Evolutionary conservation across 2,113 vertebrate species (phyloP).

Genomic region (Hepsetus odoe): DNA sequence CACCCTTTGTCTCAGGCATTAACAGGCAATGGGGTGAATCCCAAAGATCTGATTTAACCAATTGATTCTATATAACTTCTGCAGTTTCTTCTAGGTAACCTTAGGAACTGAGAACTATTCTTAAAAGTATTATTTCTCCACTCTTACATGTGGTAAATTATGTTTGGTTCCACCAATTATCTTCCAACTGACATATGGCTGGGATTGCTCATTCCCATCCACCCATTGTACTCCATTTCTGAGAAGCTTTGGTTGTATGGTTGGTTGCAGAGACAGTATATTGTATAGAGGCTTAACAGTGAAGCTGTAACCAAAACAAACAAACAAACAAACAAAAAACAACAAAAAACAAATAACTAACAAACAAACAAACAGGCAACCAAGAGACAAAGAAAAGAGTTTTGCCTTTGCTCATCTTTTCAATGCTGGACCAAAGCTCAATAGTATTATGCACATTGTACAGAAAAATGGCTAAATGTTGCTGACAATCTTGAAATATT

Average conservation of each 20-base stretch:
- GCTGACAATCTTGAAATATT: slow-evolving; percentile 98
- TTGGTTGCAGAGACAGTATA: slow-evolving; percentile 71
- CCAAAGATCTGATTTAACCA: not conserved
- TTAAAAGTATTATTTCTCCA: not conserved
- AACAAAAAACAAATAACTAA: slow-evolving; percentile 67
- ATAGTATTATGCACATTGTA: slow-evolving; percentile 99
- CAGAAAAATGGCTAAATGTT: slow-evolving; percentile 91
- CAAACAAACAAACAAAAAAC: slow-evolving; percentile 41
- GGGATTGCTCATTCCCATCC: not conserved
- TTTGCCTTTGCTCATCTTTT: slow-evolving; percentile 89
- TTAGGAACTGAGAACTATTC: not conserved
- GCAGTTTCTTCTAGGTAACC: not conserved
- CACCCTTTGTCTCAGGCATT: not conserved
- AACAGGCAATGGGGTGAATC: not conserved
- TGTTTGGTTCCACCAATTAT: not conserved
- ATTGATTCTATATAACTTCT: not conserved
- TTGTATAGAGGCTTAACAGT: slow-evolving; percentile 81
- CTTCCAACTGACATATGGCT: not conserved
- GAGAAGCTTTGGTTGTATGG: slow-evolving; percentile 40
- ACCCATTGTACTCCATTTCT: not conserved
- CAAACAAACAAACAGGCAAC: slow-evolving; percentile 43
- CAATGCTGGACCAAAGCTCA: slow-evolving; percentile 99
- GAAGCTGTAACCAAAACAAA: slow-evolving; percentile 97
- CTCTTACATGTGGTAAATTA: not conserved
- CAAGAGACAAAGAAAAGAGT: slow-evolving; percentile 70